Base-by-base conservation (phyloP, 2,797 vertebrate genomes). In the Garrulus glandarius region DNA sequence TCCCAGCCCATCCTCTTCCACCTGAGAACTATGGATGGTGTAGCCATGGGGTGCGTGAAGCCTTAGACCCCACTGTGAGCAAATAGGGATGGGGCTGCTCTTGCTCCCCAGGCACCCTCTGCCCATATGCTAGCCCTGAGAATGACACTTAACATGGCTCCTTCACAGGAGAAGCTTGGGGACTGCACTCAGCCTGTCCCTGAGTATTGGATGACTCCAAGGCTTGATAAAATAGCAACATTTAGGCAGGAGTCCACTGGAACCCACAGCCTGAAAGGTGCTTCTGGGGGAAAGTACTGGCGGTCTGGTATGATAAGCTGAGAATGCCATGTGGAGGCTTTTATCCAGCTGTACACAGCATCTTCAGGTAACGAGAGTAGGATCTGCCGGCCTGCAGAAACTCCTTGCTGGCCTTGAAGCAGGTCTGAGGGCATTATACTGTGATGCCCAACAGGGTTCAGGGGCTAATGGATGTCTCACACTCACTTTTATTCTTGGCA, bases 91-190 rank as follows among this genome's bases (percentile, higher is more conserved):
- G 65, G 61, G 14, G 29, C n/a, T 92, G 32, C 8, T 16, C 32
- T 88, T 2, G 0, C 7, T 63, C 22, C 26, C 17, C 19, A 52
- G 61, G 30, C 34, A 56, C 20, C 12, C 18, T 37, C 26, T 5
- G 3, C 34, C 32, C 1, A 0, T 21, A n/a, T 39, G 30, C 79
- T 16, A 10, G 32, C 22, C 6, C 36, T 87, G 68, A 64, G 30
- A 60, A 39, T 5, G 13, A 44, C 50, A 27, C 11, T 50, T 11
- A 16, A 24, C 44, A 36, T 0, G 0, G 23, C 14, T 69, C 15
- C 41, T 74, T 78, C 0, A 0, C 23, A 5, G 34, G 43, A 93
- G 27, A 55, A 72, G 50, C 30, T 30, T 2, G 2, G 20, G 15
- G n/a, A 34, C 46, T 61, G 32, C 18, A 4, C 27, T 72, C 47